Evolutionary conservation across 2,888 invertebrate species (phyloP), one percentile per base, ranked within the genome.

Genomic region (Aleiodes alternator): DNA sequence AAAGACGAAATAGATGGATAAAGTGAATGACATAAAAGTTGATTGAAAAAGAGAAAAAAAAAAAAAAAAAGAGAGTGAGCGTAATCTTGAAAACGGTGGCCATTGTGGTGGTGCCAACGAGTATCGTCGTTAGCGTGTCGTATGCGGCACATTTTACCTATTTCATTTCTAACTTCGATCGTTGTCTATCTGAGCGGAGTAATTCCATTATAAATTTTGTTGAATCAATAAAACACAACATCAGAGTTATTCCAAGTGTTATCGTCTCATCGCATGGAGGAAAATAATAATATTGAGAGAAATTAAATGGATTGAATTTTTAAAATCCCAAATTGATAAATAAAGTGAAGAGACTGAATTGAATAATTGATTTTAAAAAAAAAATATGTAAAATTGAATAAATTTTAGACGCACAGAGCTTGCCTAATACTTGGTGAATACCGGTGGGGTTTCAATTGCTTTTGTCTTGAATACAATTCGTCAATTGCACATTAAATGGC

Each of bases 131-230:
- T 64, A 64, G 64, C 64, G 23, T 64, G 38, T 11, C 16, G 16
- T 43, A 64, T 43, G 64, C 64, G 64, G 48, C 64, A 64, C 64
- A 64, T 64, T 64, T 64, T 48, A 16, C 34, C 16, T 48, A 43
- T 6, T 64, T 43, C 43, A 9, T 43, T 43, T 9, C 9, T 43
- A 43, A 43, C 64, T 64, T 64, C 64, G 64, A 64, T 64, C 64
- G 64, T 64, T 64, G 64, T 64, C 64, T 64, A 11, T 29, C 64
- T 43, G 64, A 64, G 38, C 64, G 64, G 64, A 64, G 64, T 64
- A 43, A 43, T 64, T 64, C 43, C 48, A 64, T 64, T 64, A 64
- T 38, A 43, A 23, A 43, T 43, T 64, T 64, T 64, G 64, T 64
- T 64, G 16, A 38, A 64, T 64, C 64, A 48, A 64, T 64, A 64